Evolutionary conservation across 1,140 invertebrate species (phyloP).

Genomic region (Thereuonema tuberculata): DNA sequence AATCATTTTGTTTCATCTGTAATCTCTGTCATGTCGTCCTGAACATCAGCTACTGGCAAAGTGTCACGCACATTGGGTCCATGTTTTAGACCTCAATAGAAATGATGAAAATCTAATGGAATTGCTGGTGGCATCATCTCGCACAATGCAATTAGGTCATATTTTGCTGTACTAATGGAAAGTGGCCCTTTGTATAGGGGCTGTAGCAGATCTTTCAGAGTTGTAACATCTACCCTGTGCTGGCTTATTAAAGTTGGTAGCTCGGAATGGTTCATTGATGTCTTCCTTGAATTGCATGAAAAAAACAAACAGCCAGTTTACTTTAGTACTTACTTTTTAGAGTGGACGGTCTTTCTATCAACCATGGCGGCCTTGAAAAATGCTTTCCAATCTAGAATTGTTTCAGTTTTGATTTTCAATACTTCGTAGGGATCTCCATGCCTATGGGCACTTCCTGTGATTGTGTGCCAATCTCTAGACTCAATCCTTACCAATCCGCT

Average conservation of each 20-base stretch:
- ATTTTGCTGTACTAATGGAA: not conserved
- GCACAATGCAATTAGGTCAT: not conserved
- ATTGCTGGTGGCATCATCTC: not conserved
- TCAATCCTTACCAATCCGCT: not conserved
- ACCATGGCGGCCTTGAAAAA: not conserved
- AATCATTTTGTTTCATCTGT: too few relatives aligned
- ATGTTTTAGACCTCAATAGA: not conserved
- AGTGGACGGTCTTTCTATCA: not conserved
- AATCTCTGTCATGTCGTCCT: too few relatives aligned
- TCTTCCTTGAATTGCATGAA: not conserved
- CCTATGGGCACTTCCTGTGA: not conserved
- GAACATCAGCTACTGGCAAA: too few relatives aligned
- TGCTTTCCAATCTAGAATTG: not conserved
- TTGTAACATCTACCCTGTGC: not conserved
- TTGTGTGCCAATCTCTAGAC: not conserved
- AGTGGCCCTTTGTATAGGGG: not conserved
- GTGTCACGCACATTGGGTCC: not conserved
- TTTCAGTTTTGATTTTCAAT: not conserved
- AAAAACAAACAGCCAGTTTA: not conserved
- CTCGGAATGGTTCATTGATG: not conserved
- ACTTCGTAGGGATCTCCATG: not conserved
- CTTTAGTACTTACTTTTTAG: not conserved
- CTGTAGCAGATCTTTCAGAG: not conserved
- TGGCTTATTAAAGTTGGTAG: not conserved
- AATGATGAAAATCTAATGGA: not conserved